phyloP scores from a whole-genome alignment of 2,888 invertebrate genomes.

The Cantharis rufa region DNA sequence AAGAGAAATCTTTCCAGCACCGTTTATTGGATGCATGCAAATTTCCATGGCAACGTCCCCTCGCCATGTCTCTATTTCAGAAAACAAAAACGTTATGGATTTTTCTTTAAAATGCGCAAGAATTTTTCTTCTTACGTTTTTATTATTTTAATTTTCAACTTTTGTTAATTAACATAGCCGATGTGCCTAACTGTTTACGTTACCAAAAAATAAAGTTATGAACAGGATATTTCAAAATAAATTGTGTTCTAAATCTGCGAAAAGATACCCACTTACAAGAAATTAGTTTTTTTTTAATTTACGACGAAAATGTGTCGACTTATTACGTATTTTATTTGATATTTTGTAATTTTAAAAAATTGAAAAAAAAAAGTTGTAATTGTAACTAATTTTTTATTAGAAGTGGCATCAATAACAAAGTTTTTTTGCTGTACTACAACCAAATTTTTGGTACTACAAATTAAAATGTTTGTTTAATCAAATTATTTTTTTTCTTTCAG shows the following conservation, averaged over 20 bases:
- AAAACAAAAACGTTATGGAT: slow-evolving; percentile 55
- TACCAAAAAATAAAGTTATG: too few relatives aligned
- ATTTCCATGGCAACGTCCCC: slow-evolving; percentile 55
- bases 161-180: slow-evolving; percentile 6
- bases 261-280: background rate
- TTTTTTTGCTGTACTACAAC: too few relatives aligned
- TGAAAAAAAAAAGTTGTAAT: too few relatives aligned
- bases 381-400: too few relatives aligned
- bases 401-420: too few relatives aligned
- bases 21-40: slow-evolving; percentile 56
- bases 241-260: background rate
- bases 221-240: background rate
- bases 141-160: slow-evolving; percentile 10
- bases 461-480: too few relatives aligned
- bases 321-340: too few relatives aligned
- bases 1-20: slow-evolving; percentile 32
- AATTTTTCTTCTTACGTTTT: slow-evolving; percentile 31
- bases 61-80: slow-evolving; percentile 49
- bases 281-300: too few relatives aligned
- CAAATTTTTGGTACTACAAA: too few relatives aligned
- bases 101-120: slow-evolving; percentile 50
- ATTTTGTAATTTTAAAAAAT: too few relatives aligned
- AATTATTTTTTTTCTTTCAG: too few relatives aligned
- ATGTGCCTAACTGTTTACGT: background rate
- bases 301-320: too few relatives aligned